Evolutionary conservation across 2,113 vertebrate genomes (phyloP), one percentile per base, ranked within the genome.

Genomic region (Narcine bancroftii): DNA sequence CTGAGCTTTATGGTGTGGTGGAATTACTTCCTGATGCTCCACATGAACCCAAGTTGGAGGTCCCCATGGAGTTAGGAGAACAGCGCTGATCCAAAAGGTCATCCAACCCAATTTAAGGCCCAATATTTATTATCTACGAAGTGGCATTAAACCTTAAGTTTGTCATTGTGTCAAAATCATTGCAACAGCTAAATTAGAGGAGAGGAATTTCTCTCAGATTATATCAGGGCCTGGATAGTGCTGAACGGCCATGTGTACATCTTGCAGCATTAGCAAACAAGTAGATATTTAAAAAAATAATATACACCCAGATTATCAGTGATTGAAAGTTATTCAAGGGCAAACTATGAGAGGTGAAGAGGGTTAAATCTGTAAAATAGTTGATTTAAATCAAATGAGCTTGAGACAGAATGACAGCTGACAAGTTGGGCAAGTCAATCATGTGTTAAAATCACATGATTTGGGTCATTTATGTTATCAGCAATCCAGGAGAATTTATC

Each of bases 321-420:
- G 60, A 87, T 87, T 87, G 53, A 60, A 87, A 87, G 56, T 13
- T 87, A 56, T 60, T 56, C 60, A 33, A 60, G 56, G 53, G 81
- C 15, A 87, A 87, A 87, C 53, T 60, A 60, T 56, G 81, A 21
- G 33, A 60, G 53, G 33, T 87, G 56, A 87, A 56, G 13, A 36
- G 81, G 53, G 53, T 87, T 60, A 87, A 87, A 47, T 17, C 81
- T 60, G 81, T 85, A 56, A 85, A 85, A 85, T 53, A 85, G 13
- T 33, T 56, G 53, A 21, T 15, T 87, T 87, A 53, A 60, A 85
- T 87, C 81, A 36, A 56, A 60, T 60, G 81, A 56, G 33, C 15
- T 60, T 29, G 50, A 87, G 81, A 56, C 81, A 60, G 81, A 60
- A 15, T 87, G 81, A 87, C 13, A 87, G 36, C 81, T 87, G 81